These are phyloP conservation scores for Therioaphis trifolii DNA, from an alignment of 2,888 invertebrate genomes.

Conservation along the genomic window DNA sequence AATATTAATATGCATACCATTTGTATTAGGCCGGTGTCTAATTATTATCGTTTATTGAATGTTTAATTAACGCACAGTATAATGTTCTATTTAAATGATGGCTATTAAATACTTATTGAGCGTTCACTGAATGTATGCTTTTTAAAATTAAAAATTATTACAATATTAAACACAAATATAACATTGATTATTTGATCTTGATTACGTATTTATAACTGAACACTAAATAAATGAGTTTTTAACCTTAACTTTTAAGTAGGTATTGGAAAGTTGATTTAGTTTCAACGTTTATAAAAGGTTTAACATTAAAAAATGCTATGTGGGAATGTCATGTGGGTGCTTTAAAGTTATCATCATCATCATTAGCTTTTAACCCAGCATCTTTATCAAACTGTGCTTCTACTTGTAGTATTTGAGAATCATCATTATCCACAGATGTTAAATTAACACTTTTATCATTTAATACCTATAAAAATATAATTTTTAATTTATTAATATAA, in stretches of 20 bases:
- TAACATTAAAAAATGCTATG: neutral
- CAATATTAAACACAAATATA: neutral
- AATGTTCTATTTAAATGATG: neutral
- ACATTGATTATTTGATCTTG: neutral
- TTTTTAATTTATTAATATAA: constrained; percentile 23
- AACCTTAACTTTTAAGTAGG: neutral
- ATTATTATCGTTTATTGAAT: neutral
- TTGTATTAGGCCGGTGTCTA: neutral
- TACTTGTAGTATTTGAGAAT: constrained; percentile 1
- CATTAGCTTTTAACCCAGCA: neutral
- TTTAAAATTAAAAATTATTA: neutral
- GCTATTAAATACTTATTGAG: neutral
- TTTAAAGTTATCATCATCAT: constrained; percentile 2
- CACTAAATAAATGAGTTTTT: neutral
- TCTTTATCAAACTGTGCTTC: neutral
- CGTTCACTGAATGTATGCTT: no score
- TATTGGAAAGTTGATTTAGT: neutral
- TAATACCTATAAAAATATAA: constrained; percentile 20
- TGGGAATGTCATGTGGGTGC: neutral
- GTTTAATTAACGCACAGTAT: neutral
- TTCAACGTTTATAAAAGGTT: constrained; percentile 6
- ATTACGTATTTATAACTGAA: neutral
- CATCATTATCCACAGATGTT: constrained; percentile 12
- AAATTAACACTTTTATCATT: constrained; percentile 3
- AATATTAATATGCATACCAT: neutral